Percentiles rank a stretch among this genome's conserved stretches.
These are phyloP conservation scores for Cyclophora albipunctata DNA, from an alignment of 2,888 invertebrate genomes.

Conservation along the genomic window DNA sequence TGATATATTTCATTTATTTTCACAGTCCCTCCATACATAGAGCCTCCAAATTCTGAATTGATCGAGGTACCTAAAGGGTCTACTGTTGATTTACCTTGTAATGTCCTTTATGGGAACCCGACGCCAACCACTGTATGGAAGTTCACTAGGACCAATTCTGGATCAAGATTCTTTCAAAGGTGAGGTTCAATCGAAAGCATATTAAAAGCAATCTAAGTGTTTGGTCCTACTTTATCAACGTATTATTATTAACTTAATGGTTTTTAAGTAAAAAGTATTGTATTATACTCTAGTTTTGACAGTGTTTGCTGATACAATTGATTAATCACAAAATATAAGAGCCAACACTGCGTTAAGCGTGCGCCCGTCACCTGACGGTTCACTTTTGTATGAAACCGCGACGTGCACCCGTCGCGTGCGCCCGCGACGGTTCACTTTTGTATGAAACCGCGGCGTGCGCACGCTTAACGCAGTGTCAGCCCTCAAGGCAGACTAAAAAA, in stretches of 20 bases:
- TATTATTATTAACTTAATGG: background rate
- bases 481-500: too few relatives aligned
- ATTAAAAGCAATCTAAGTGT: background rate
- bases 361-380: too few relatives aligned
- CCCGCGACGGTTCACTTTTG: too few relatives aligned
- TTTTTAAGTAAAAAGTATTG: background rate
- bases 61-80: constrained; percentile 26
- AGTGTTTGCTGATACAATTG: background rate
- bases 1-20: constrained; percentile 6
- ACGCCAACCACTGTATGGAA: constrained; percentile 44
- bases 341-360: too few relatives aligned
- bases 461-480: too few relatives aligned
- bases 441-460: too few relatives aligned
- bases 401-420: too few relatives aligned
- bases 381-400: too few relatives aligned
- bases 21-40: constrained; percentile 51
- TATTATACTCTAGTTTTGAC: background rate
- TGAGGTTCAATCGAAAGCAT: background rate
- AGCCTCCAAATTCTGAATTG: constrained; percentile 23
- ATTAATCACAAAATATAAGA: background rate
- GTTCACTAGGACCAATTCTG: constrained; percentile 34
- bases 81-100: constrained; percentile 32
- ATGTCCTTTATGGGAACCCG: constrained; percentile 42
- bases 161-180: constrained; percentile 5
- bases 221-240: background rate